Base-by-base conservation (phyloP, 2,113 vertebrate species). In the Pteropus alecto region DNA sequence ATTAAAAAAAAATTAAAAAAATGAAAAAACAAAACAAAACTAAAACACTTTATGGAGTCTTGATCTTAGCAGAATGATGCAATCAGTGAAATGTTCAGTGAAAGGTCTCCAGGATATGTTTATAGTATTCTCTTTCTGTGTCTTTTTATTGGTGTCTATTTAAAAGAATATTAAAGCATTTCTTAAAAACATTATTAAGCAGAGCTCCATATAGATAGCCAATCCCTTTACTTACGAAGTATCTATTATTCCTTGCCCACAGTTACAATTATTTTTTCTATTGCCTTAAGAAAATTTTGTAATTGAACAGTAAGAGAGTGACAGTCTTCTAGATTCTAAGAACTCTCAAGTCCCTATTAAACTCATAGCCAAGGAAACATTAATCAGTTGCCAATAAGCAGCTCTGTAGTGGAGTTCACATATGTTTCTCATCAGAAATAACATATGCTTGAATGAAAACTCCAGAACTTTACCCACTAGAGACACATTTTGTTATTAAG, bases 301-400 rank as follows among this genome's bases (percentile, higher is more conserved):
- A 95, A 76, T 71, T 87, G 28, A 95, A 68, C 63, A 96, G 35
- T 30, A 51, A 94, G 84, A 90, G 24, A 12, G 24, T 93, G 56
- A 74, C 30, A 88, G 26, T 78, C 61, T 94, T 96, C 87, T 30
- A 43, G 56, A 87, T 81, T 93, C 70, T 87, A 63, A 93, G 28
- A 87, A 78, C n/a, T 96, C 76, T 77, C 35, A 84, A 77, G 22
- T 96, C 41, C 56, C 43, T 24, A 88, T 70, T 92, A 96, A 95
- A 93, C 48, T 96, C 60, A 76, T 48, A 94, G 81, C 71, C 96
- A 96, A 97, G 48, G 85, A 79, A 94, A 74, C 86, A 96, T 95
- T 97, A 96, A 96, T 93, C 76, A 95, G 87, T 94, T 98, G 95
- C 84, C 95, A 97, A 73, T 95, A 95, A 93, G 88, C 65, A 95